These are phyloP conservation scores for Propsilocerus akamusi DNA, from an alignment of 1,140 invertebrate genomes.

Conservation along the genomic window DNA sequence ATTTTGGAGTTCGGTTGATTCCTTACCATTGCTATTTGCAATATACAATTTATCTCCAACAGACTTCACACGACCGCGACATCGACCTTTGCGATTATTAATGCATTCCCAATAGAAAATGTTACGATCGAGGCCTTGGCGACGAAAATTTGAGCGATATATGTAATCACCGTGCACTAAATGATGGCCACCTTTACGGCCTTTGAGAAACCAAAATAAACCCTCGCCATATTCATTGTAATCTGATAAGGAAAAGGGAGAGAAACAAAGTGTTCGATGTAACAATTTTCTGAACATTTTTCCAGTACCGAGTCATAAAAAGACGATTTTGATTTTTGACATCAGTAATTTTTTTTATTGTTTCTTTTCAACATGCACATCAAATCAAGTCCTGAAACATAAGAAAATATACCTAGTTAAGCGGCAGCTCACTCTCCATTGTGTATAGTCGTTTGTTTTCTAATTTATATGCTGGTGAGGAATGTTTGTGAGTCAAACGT, in stretches of 20 bases:
- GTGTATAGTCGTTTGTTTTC: too few relatives aligned
- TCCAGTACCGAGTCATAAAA: too few relatives aligned
- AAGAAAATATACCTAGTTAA: too few relatives aligned
- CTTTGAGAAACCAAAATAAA: conserved; percentile 15
- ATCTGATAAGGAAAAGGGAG: too few relatives aligned
- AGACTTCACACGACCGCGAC: conserved; percentile 21
- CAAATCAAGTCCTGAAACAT: too few relatives aligned
- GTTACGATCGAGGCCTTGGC: conserved; percentile 17
- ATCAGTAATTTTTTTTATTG: too few relatives aligned
- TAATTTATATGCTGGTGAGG: conserved; percentile 12
- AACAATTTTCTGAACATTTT: too few relatives aligned
- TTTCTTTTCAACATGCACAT: too few relatives aligned
- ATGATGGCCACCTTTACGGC: conserved; percentile 20
- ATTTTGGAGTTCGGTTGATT: too few relatives aligned
- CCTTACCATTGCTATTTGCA: conserved; percentile 17
- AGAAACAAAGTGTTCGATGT: conserved; percentile 1
- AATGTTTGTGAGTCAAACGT: conserved; percentile 15
- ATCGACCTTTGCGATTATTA: conserved; percentile 21
- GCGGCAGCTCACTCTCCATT: too few relatives aligned
- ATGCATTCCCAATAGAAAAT: conserved; percentile 24
- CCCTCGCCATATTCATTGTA: neutral
- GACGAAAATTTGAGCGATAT: conserved; percentile 22
- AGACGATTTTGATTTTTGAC: too few relatives aligned
- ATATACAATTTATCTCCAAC: conserved; percentile 22
- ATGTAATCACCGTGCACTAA: conserved; percentile 21